phyloP scores from a whole-genome alignment of 2,113 vertebrate species.

The Phyllostomus discolor region DNA sequence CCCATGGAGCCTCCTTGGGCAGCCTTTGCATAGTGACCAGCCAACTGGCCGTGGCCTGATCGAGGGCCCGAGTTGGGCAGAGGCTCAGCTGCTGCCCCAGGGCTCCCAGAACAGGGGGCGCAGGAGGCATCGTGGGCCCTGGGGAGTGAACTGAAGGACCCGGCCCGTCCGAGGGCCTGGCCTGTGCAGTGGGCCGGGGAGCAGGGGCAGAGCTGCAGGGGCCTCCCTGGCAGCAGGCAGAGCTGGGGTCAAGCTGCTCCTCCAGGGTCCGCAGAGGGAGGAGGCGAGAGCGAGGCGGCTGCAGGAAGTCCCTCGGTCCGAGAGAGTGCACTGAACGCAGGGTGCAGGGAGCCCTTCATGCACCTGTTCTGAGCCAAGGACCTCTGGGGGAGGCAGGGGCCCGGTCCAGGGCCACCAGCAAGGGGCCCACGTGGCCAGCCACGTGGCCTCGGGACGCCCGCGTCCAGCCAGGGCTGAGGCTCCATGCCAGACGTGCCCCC shows the following conservation, averaged over 20 bases:
- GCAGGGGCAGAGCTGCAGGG: not conserved
- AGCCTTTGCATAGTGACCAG: constrained; percentile 71
- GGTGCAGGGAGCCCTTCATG: not conserved
- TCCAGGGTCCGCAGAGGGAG: constrained; percentile 26
- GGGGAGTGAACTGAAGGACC: not conserved
- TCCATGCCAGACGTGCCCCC: constrained; percentile 7
- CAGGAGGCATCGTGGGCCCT: constrained; percentile 12
- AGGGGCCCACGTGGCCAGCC: constrained; percentile 25
- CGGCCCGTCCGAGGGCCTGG: not conserved
- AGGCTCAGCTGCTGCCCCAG: constrained; percentile 7
- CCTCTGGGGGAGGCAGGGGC: not conserved
- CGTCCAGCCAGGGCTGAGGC: constrained; percentile 28
- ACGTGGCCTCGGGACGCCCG: constrained; percentile 16
- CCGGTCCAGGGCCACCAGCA: not conserved
- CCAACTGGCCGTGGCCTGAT: constrained; percentile 8
- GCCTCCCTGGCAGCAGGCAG: not conserved
- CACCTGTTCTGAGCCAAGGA: not conserved
- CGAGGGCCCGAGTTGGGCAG: not conserved
- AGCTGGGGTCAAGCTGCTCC: not conserved
- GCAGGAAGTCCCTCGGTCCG: constrained; percentile 9
- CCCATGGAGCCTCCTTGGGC: constrained; percentile 14
- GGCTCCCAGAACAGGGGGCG: not conserved
- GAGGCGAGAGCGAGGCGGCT: not conserved
- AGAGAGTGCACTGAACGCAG: not conserved
- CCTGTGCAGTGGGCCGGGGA: not conserved